Conservation (phyloP, 2,888 invertebrate genomes). For the Rhamphomyia laevipes region DNA sequence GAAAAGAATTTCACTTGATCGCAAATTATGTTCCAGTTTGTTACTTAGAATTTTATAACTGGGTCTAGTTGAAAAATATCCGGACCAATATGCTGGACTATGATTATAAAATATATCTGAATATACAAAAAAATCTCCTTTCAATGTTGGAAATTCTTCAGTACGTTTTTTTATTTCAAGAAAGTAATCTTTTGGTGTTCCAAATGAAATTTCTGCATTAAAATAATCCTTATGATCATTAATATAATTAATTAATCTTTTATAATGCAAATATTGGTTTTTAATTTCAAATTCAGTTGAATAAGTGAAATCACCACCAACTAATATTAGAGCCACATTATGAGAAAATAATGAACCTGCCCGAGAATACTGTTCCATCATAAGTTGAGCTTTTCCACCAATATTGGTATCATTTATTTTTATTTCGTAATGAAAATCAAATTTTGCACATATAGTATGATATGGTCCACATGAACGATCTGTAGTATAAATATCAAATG, state of each 20-base stretch:
- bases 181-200: slow-evolving; percentile 87
- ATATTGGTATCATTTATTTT: slow-evolving; percentile 77
- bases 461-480: slow-evolving; percentile 94
- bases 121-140: slow-evolving; percentile 95
- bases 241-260: slow-evolving; percentile 78
- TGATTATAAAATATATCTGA: slow-evolving; percentile 89
- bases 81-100: slow-evolving; percentile 93
- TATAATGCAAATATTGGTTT: slow-evolving; percentile 87
- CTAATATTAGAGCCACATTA: slow-evolving; percentile 83
- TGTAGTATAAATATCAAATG: slow-evolving; percentile 93
- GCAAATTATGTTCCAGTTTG: slow-evolving; percentile 69
- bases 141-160: slow-evolving; percentile 59
- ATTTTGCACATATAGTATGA: slow-evolving; percentile 75
- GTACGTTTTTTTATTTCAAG: slow-evolving; percentile 56
- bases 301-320: slow-evolving; percentile 95
- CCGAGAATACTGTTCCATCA: slow-evolving; percentile 79
- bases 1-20: slow-evolving; percentile 76
- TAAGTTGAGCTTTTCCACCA: slow-evolving; percentile 67
- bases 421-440: slow-evolving; percentile 80
- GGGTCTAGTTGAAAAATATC: slow-evolving; percentile 85
- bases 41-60: slow-evolving; percentile 76
- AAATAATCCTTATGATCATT: slow-evolving; percentile 60
- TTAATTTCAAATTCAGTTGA: slow-evolving; percentile 85
- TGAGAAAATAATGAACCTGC: slow-evolving; percentile 83
- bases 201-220: slow-evolving; percentile 69